Percentiles rank a stretch among this genome's conserved stretches.
Conservation (phyloP, 2,113 vertebrate genomes). For the Chloropsis hardwickii region DNA sequence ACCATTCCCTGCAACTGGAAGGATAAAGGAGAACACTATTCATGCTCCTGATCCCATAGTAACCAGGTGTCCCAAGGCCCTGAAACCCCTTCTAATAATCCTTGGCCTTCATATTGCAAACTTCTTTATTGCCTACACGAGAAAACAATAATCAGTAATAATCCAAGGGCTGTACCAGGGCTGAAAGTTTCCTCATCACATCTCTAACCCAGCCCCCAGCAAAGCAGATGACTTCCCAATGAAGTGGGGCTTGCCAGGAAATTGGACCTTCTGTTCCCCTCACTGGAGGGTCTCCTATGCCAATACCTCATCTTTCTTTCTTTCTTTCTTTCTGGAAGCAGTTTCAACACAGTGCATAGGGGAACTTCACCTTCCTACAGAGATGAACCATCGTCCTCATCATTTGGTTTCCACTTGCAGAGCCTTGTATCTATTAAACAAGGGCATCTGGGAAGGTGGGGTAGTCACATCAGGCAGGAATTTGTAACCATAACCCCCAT, state of each 20-base stretch:
- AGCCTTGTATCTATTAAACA: neutral
- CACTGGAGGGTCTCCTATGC: neutral
- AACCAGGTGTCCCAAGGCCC: neutral
- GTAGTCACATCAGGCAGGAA: neutral
- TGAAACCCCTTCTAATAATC: neutral
- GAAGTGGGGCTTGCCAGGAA: neutral
- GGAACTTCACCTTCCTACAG: neutral
- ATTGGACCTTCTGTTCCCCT: neutral
- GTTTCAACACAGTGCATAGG: neutral
- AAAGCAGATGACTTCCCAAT: neutral
- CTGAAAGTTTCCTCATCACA: neutral
- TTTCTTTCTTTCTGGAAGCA: neutral
- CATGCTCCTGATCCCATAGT: neutral
- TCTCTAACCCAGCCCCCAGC: neutral
- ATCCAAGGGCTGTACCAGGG: neutral
- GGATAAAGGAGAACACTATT: neutral
- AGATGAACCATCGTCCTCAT: accelerated
- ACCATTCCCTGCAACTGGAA: neutral
- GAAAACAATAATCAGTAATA: neutral
- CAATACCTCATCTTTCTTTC: neutral
- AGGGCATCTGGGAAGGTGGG: neutral
- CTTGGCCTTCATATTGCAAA: neutral
- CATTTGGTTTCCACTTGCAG: neutral
- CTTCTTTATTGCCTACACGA: neutral
- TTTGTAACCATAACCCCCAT: neutral